These are phyloP conservation scores for Zaprionus ornatus DNA, from an alignment of 1,140 invertebrate species.

Conservation along the genomic window DNA sequence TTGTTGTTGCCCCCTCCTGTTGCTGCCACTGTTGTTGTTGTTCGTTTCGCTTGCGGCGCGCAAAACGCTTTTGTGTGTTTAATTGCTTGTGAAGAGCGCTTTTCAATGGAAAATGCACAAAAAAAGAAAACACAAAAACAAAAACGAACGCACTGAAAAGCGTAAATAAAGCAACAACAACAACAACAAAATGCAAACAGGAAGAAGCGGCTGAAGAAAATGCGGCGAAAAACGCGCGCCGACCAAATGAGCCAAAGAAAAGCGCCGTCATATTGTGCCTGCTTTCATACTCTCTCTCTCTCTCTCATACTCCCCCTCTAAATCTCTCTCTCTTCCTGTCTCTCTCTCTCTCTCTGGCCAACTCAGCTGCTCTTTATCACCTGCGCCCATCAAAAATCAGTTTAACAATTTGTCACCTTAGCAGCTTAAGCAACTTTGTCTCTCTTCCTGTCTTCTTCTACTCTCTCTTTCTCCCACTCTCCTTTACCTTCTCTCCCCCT, in stretches of 20 bases:
- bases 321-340: neutral
- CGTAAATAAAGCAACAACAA: slow-evolving; percentile 1
- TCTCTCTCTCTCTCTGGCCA: neutral
- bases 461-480: neutral
- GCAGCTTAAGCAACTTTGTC: neutral
- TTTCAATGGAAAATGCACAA: slow-evolving; percentile 75
- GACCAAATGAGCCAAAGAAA: neutral
- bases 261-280: neutral
- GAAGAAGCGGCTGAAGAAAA: neutral
- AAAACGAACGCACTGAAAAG: neutral
- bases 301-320: neutral
- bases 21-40: slow-evolving; percentile 23
- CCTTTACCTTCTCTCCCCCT: too few species aligned
- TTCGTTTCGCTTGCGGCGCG: slow-evolving; percentile 69
- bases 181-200: slow-evolving; percentile 6
- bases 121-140: slow-evolving; percentile 42
- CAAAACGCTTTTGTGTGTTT: slow-evolving; percentile 81
- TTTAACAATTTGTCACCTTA: neutral
- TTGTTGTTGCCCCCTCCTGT: slow-evolving; percentile 53
- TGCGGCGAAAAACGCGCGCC: neutral
- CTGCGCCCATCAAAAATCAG: neutral
- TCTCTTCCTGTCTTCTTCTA: neutral
- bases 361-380: neutral
- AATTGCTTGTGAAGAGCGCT: slow-evolving; percentile 82
- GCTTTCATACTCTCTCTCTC: neutral